These are phyloP conservation scores for Sinopyrophorus schimmeli DNA, from an alignment of 2,888 invertebrate species.

Conservation along the genomic window DNA sequence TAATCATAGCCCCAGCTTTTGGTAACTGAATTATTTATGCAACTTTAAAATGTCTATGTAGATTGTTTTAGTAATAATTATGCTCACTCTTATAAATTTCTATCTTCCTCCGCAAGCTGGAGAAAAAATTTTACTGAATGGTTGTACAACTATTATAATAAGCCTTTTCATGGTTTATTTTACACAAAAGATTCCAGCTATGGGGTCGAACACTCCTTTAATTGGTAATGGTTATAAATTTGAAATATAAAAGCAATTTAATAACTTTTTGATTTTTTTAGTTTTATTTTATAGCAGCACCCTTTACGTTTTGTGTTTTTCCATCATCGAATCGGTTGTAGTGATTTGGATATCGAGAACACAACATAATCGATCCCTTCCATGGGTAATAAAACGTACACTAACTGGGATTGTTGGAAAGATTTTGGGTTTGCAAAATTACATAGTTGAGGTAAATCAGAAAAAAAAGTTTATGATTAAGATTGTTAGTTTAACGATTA, in stretches of 20 bases:
- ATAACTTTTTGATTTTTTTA: conserved; percentile 47
- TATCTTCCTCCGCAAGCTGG: conserved; percentile 69
- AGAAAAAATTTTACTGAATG: conserved; percentile 66
- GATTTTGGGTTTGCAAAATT: conserved; percentile 53
- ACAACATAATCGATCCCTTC: conserved; percentile 55
- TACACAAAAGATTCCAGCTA: conserved; percentile 61
- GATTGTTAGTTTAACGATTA: conserved; percentile 1
- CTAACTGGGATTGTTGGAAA: conserved; percentile 55
- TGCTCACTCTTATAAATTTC: conserved; percentile 64
- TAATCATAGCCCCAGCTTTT: conserved; percentile 66
- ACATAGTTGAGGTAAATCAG: conserved; percentile 52
- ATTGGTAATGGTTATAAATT: too few relatives aligned
- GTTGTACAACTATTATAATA: conserved; percentile 62
- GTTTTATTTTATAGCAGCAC: conserved; percentile 63
- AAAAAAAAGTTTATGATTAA: neutral
- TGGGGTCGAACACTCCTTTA: conserved; percentile 60
- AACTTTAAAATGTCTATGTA: conserved; percentile 3
- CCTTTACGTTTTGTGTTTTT: conserved; percentile 59
- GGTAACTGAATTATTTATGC: conserved; percentile 48
- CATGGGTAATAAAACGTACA: conserved; percentile 58
- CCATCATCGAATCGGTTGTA: conserved; percentile 59
- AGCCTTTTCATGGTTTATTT: conserved; percentile 67
- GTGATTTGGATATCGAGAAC: conserved; percentile 60
- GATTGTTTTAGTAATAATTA: conserved; percentile 59
- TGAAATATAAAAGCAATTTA: conserved; percentile 1